Evolutionary conservation across 1,140 invertebrate genomes (phyloP).

Genomic region (Philopotamus ludificatus): DNA sequence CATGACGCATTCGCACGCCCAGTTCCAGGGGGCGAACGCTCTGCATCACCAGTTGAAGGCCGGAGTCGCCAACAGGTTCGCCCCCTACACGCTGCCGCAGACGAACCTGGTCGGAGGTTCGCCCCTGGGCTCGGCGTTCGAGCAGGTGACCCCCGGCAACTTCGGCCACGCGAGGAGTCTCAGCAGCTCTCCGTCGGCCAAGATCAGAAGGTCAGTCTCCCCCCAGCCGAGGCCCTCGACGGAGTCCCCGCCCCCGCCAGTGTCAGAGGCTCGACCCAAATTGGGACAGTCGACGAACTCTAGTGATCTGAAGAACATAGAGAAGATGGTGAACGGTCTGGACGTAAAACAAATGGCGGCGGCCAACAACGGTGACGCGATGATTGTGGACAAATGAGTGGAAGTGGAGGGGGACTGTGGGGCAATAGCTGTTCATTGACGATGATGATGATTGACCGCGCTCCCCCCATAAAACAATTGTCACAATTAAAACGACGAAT

Average conservation of each 20-base stretch:
- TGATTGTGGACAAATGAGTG: constrained; percentile 43
- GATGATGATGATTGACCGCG: neutral
- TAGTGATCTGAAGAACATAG: constrained; percentile 89
- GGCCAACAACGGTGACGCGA: constrained; percentile 43
- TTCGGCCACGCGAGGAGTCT: constrained; percentile 61
- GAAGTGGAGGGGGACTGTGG: constrained; percentile 41
- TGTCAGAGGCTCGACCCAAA: constrained; percentile 54
- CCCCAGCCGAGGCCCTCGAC: constrained; percentile 58
- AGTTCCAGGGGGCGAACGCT: constrained; percentile 48
- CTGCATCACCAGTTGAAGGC: constrained; percentile 57
- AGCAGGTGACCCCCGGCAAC: constrained; percentile 71
- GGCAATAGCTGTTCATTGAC: constrained; percentile 41
- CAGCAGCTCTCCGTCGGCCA: constrained; percentile 62
- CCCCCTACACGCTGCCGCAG: constrained; percentile 76
- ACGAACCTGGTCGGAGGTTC: constrained; percentile 50
- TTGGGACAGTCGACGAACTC: constrained; percentile 52
- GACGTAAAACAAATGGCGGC: constrained; percentile 64
- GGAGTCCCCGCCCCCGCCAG: constrained; percentile 59
- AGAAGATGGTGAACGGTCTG: constrained; percentile 94
- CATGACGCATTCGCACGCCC: constrained; percentile 45
- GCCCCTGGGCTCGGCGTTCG: constrained; percentile 74
- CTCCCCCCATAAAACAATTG: too few relatives aligned
- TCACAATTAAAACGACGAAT: neutral
- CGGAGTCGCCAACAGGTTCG: constrained; percentile 67
- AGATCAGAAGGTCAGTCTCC: constrained; percentile 37